phyloP scores from a whole-genome alignment of 2,113 vertebrate species.

The Tachysurus vachellii region DNA sequence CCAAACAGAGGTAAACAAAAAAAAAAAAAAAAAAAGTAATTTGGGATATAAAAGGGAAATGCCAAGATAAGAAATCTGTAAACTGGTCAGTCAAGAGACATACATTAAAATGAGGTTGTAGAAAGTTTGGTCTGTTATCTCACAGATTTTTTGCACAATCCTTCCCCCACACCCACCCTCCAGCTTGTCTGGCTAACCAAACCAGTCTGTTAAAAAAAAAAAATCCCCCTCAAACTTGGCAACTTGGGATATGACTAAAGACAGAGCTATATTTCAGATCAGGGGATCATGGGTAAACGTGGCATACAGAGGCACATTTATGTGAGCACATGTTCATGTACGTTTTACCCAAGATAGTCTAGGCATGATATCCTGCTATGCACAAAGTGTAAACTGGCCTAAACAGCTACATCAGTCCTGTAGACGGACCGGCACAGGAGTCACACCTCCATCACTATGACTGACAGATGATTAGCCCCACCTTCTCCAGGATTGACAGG shows the following conservation, averaged over 20 bases:
- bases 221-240: too few species aligned
- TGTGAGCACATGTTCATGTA: not conserved
- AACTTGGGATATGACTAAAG: not conserved
- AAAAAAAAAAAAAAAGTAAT: not conserved
- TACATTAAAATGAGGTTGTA: not conserved
- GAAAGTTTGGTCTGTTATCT: not conserved
- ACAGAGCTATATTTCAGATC: not conserved
- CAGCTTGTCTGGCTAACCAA: constrained; percentile 2
- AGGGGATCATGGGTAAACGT: too few species aligned
- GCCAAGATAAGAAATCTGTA: not conserved
- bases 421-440: too few species aligned
- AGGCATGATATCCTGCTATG: too few species aligned
- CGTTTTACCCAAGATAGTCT: not conserved
- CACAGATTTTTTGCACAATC: not conserved
- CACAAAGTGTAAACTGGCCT: not conserved
- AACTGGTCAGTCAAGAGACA: constrained; percentile 14
- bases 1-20: not conserved
- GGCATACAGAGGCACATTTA: not conserved
- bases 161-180: not conserved
- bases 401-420: too few species aligned
- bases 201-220: not conserved
- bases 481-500: not conserved
- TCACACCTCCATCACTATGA: not conserved
- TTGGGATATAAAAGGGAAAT: not conserved
- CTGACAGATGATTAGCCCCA: not conserved